Percentiles rank a stretch among this genome's conserved stretches.
Evolutionary conservation across 2,888 invertebrate species (phyloP).

Genomic region (Apotomis capreana): DNA sequence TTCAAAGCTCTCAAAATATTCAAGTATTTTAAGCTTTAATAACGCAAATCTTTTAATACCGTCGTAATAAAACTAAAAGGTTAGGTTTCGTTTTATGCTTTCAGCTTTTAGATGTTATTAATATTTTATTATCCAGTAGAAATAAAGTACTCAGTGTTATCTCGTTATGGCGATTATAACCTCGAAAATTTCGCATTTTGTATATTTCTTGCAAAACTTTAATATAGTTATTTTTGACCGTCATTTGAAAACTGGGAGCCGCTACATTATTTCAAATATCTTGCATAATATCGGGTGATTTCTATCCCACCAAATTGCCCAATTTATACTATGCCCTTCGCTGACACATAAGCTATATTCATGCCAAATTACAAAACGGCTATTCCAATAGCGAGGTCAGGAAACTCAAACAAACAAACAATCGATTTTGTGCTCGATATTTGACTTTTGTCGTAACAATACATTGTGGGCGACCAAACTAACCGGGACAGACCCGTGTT

Average conservation of each 20-base stretch:
- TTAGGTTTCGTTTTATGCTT: constrained; percentile 20
- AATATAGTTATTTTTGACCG: too few relatives aligned
- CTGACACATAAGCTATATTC: constrained; percentile 25
- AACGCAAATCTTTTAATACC: constrained; percentile 18
- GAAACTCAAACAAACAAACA: constrained; percentile 25
- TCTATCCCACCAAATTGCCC: constrained; percentile 3
- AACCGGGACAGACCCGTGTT: not conserved
- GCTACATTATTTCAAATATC: not conserved
- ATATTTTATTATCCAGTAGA: constrained; percentile 28
- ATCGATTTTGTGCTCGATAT: constrained; percentile 15
- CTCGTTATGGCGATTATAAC: constrained; percentile 4
- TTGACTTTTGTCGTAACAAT: constrained; percentile 15
- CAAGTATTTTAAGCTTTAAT: constrained; percentile 22
- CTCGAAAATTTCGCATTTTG: not conserved
- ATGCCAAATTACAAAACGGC: constrained; percentile 25
- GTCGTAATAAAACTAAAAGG: constrained; percentile 34
- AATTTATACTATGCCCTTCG: constrained; percentile 8
- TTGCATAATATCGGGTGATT: not conserved
- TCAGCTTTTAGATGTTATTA: constrained; percentile 26
- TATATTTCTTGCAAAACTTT: not conserved
- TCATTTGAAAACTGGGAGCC: too few relatives aligned
- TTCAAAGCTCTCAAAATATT: constrained; percentile 8
- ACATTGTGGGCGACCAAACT: constrained; percentile 6
- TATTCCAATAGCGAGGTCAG: constrained; percentile 29
- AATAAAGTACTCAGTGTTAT: constrained; percentile 8